These are phyloP conservation scores for Girardinichthys multiradiatus DNA, from an alignment of 2,113 vertebrate species.

Conservation along the genomic window DNA sequence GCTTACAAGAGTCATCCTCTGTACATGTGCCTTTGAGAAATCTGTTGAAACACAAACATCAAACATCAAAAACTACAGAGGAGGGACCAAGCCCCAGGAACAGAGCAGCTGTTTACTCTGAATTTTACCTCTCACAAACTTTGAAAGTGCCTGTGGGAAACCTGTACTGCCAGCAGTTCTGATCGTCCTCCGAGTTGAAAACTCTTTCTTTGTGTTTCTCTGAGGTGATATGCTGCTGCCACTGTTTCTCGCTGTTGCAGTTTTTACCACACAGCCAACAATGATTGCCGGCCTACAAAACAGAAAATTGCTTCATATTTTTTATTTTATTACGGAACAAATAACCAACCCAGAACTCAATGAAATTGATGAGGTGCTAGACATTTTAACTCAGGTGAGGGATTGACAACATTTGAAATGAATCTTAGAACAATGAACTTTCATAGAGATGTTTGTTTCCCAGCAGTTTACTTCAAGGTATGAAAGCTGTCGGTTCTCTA, in stretches of 20 bases:
- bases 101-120: no score
- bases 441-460: background rate
- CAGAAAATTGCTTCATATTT: background rate
- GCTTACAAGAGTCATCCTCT: conserved; percentile 89
- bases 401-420: background rate
- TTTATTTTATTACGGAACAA: background rate
- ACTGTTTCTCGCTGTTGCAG: conserved; percentile 98
- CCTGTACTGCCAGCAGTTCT: conserved; percentile 98
- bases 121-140: conserved; percentile 90
- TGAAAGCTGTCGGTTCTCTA: background rate
- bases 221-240: conserved; percentile 98
- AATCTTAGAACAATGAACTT: no score
- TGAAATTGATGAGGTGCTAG: background rate
- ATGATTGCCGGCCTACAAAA: conserved; percentile 91
- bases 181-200: conserved; percentile 96
- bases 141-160: conserved; percentile 94
- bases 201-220: conserved; percentile 98
- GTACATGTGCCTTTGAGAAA: conserved; percentile 87
- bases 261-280: conserved; percentile 99
- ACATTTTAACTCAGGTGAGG: no score
- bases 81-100: background rate
- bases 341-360: background rate
- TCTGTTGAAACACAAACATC: conserved; percentile 69
- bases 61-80: conserved; percentile 9
- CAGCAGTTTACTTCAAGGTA: background rate